Evolutionary conservation across 2,797 vertebrate genomes (phyloP).

Genomic region (Basileuterus tristriatus): DNA sequence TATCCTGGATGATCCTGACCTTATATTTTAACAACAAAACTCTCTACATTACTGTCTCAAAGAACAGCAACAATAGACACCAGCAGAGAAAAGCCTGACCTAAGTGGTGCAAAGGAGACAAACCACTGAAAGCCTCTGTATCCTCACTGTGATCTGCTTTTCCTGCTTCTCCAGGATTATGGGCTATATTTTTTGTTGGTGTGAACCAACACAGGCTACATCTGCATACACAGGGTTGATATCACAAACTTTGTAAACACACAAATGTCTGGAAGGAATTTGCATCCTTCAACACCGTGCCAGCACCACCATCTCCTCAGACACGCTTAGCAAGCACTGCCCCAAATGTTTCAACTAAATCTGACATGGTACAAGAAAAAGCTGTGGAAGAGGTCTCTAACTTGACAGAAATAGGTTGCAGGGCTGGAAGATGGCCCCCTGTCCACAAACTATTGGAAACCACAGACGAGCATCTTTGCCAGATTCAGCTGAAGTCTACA

Average conservation of each 20-base stretch:
- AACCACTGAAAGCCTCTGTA: rapidly evolving
- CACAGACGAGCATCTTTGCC: neutral
- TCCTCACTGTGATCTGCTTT: neutral
- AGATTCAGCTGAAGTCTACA: neutral
- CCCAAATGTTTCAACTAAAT: neutral
- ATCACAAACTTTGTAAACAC: neutral
- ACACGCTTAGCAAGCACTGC: neutral
- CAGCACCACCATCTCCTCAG: neutral
- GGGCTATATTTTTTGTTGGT: neutral
- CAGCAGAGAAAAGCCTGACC: neutral
- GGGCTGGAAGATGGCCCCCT: neutral
- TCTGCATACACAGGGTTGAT: neutral
- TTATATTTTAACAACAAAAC: neutral
- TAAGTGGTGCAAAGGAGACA: neutral
- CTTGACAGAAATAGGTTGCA: neutral
- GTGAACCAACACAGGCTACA: neutral
- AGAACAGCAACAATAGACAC: neutral
- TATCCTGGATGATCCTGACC: neutral
- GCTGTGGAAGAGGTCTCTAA: neutral
- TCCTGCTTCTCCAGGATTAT: neutral
- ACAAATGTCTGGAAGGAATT: neutral
- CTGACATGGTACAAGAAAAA: neutral
- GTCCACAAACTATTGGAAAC: neutral
- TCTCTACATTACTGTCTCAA: neutral
- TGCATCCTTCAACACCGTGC: neutral